Base-by-base conservation (phyloP, 2,888 invertebrate genomes). In the Andrena marginata region DNA sequence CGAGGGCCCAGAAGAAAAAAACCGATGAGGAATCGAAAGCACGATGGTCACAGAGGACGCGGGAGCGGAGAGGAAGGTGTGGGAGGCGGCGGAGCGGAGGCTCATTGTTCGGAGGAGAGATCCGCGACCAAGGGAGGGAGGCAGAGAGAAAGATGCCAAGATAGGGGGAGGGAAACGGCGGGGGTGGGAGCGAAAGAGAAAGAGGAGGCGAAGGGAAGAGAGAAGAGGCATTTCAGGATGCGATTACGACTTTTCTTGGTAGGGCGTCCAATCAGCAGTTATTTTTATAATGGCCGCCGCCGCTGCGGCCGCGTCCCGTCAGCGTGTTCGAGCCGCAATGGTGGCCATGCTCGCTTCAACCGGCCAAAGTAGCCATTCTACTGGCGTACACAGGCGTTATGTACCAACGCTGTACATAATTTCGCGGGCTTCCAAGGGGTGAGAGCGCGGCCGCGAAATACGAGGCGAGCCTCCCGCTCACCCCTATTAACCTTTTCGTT, bases 231-330 rank as follows among this genome's bases (percentile, higher is more conserved):
- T 92, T 90, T 92, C 92, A 92, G 93, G 92, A 92, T 92, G 93
- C 93, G 93, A 93, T 94, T 94, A 94, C 91, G 94, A 94, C 94
- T 94, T 94, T 94, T 94, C 94, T 94, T 90, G 93, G 93, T 94
- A 94, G 92, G 91, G 92, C 93, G 93, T 93, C 92, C 93, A 93
- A 93, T 94, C 94, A 92, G 94, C 92, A 93, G 94, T 94, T 94
- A 94, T 94, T 93, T 93, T 94, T 93, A 92, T 93, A 94, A 94
- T 93, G 91, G 91, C 92, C 90, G 90, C 90, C 89, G 77, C 88
- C 79, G 56, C 82, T 88, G 91, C 89, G 89, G 80, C 88, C 86
- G 85, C 73, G 77, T 78, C 85, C 72, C 70, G 67, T 33, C 72
- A 77, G 63, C 56, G 63, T 67, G 54, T 73, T 77, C 81, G 80